Percentiles rank a stretch among this genome's conserved stretches.
Conservation (phyloP, 2,888 invertebrate genomes). For the Alsophila aescularia region DNA sequence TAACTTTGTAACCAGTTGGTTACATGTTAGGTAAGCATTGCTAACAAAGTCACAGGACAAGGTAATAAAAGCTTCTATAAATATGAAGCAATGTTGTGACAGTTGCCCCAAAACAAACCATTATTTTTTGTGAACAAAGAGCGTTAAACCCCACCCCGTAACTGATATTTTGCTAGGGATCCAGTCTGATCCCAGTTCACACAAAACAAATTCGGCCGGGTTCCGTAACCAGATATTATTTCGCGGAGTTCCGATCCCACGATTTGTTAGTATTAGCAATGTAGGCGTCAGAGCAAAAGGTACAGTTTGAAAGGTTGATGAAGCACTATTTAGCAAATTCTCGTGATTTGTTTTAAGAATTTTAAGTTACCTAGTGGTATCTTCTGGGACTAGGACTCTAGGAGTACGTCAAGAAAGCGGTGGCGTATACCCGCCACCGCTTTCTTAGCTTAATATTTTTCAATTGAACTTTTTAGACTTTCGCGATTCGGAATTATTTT, state of each 20-base stretch:
- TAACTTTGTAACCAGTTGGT: too few species aligned
- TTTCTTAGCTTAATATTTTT: too few species aligned
- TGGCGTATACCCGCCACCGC: too few species aligned
- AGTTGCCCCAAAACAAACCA: constrained; percentile 6
- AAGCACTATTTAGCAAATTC: too few species aligned
- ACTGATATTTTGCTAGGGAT: constrained; percentile 4
- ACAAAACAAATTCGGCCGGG: constrained; percentile 11
- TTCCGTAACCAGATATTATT: constrained; percentile 19
- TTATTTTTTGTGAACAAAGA: background rate
- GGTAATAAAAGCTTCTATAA: background rate
- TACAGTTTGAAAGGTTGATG: too few species aligned
- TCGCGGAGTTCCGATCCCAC: constrained; percentile 13
- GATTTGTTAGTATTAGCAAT: constrained; percentile 19
- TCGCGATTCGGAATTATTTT: too few species aligned
- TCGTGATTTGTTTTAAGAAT: too few species aligned
- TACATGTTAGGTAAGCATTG: too few species aligned
- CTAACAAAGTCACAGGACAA: background rate
- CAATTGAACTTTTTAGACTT: too few species aligned
- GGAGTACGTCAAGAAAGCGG: too few species aligned
- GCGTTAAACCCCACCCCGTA: background rate
- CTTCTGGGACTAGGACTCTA: too few species aligned
- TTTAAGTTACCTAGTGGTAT: too few species aligned
- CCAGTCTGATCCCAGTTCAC: constrained; percentile 10
- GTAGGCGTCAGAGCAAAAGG: background rate
- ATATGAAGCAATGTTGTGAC: background rate